These are phyloP conservation scores for Diabrotica balteata DNA, from an alignment of 2,888 invertebrate genomes.

Conservation along the genomic window DNA sequence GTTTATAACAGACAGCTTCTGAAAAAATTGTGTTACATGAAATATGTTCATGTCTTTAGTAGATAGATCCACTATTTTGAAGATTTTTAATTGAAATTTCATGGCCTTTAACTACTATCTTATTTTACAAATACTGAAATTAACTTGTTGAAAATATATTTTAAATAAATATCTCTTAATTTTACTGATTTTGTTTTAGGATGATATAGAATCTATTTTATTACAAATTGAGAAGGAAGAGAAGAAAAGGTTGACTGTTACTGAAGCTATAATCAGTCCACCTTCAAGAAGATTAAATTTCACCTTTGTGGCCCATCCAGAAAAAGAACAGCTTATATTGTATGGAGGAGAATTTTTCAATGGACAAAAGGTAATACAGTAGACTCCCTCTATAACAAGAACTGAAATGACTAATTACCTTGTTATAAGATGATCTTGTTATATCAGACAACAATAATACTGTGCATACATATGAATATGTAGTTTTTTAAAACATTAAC, in stretches of 20 bases:
- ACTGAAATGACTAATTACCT: too few species aligned
- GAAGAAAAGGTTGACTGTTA: conserved; percentile 70
- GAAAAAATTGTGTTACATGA: background rate
- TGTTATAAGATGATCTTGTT: too few species aligned
- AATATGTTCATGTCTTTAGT: too few species aligned
- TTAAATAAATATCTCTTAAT: too few species aligned
- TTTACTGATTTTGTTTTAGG: conserved; percentile 60
- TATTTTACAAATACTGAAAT: background rate
- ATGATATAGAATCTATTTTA: conserved; percentile 82
- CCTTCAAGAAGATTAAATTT: conserved; percentile 84
- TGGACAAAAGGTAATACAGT: conserved; percentile 81
- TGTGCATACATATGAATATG: too few species aligned
- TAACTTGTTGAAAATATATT: background rate
- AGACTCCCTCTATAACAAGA: too few species aligned
- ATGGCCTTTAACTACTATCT: background rate
- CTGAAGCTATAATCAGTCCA: conserved; percentile 69
- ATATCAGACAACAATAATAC: too few species aligned
- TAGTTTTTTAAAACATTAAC: too few species aligned
- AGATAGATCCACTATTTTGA: background rate
- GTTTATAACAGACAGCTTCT: background rate
- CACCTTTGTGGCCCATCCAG: conserved; percentile 81
- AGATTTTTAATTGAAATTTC: background rate
- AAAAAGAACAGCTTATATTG: conserved; percentile 85
- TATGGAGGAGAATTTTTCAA: conserved; percentile 93
- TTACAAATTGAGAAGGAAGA: conserved; percentile 82